phyloP scores from a whole-genome alignment of 2,888 invertebrate genomes.

The Ryuthela nishihirai region DNA sequence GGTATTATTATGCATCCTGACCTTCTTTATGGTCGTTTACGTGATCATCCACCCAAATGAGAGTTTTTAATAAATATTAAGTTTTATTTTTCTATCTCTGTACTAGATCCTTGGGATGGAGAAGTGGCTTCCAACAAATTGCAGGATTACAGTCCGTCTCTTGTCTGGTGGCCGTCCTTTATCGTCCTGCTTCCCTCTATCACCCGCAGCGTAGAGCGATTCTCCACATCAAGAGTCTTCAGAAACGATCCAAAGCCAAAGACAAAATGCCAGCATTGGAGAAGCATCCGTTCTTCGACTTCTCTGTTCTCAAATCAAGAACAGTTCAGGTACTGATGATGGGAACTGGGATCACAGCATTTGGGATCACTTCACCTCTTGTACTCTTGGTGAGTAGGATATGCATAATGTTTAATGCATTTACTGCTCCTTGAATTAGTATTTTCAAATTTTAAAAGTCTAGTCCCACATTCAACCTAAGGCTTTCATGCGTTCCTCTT shows the following conservation, averaged over 20 bases:
- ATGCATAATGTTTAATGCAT: no score
- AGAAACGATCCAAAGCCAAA: constrained; percentile 23
- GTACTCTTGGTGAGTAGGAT: constrained; percentile 67
- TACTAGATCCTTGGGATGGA: constrained; percentile 25
- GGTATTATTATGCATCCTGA: no score
- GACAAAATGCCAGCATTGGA: constrained; percentile 10
- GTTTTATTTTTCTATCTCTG: not conserved
- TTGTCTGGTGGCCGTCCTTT: constrained; percentile 20
- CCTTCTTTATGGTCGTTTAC: no score
- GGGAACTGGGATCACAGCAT: constrained; percentile 72
- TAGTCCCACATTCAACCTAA: no score
- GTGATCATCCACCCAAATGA: no score
- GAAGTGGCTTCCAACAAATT: constrained; percentile 25
- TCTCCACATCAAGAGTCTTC: constrained; percentile 37
- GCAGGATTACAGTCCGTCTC: constrained; percentile 18
- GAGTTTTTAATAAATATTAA: not conserved
- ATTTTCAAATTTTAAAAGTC: no score
- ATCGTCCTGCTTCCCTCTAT: constrained; percentile 33
- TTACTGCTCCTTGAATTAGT: no score
- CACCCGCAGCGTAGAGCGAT: constrained; percentile 39
- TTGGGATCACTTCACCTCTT: constrained; percentile 80
- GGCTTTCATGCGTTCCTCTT: no score
- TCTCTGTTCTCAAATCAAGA: constrained; percentile 75
- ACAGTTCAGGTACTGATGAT: constrained; percentile 76
- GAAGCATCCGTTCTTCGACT: constrained; percentile 77